Evolutionary conservation across 1,140 invertebrate species (phyloP), one percentile per base, ranked within the genome.

Genomic region (Panagrolaimus sp.): DNA sequence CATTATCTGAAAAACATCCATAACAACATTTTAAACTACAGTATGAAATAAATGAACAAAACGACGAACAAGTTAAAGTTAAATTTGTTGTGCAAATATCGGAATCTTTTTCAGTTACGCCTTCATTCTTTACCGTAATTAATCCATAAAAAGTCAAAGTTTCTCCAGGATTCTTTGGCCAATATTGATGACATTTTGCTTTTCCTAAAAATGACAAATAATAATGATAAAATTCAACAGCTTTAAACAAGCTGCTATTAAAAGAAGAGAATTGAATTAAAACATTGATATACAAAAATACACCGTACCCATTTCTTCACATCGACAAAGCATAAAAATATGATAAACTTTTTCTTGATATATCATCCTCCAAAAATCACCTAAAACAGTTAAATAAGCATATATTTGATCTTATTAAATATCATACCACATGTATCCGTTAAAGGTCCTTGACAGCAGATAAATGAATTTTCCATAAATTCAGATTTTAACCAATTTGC

Each of bases 291-390:
- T n/a, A n/a, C n/a, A n/a, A n/a, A n/a, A n/a, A n/a, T n/a, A n/a
- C n/a, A n/a, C n/a, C n/a, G n/a, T n/a, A n/a, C n/a, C n/a, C n/a
- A n/a, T n/a, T 24, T 70, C 68, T 14, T 72, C 67, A 12, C n/a
- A 70, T 43, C 73, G 64, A 52, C 71, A 73, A n/a, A 73, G 73
- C 91, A 93, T 93, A 0, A 96, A 90, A 58, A 96, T 89, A 70
- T 90, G 90, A 65, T 89, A 87, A 6, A 87, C 84, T 63, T 86
- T 86, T 73, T 89, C 86, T 75, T 91, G 88, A 88, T 92, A 90
- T 0, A 94, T 87, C 91, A 95, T 94, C 38, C 88, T 86, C 93
- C 93, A 96, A 83, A 94, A 94, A 81, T 93, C 91, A 70, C 87
- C 88, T 32, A n/a, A n/a, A n/a, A n/a, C n/a, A n/a, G n/a, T n/a